Base-by-base conservation (phyloP, 1,140 invertebrate species). In the Nebria ingens region DNA sequence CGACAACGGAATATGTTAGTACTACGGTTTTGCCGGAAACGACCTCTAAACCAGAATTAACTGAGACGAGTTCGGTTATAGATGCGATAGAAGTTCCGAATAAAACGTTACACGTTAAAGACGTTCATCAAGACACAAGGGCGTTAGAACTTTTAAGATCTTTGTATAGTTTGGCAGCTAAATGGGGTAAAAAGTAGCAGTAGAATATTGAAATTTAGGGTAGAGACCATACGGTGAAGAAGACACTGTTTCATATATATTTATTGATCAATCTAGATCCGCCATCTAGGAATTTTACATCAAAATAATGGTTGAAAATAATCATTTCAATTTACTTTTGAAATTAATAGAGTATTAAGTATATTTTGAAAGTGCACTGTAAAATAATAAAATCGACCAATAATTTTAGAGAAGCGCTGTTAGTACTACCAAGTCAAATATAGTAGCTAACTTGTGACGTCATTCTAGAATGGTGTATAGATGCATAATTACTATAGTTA, bases 61-160 rank as follows among this genome's bases (percentile, higher is more conserved):
- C 59, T 68, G 11, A 69, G 61, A 42, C 69, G 65, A 21, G 66
- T 38, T 60, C 71, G 51, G 70, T 69, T 12, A 68, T 68, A 52
- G 59, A 66, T 20, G 64, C 67, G 19, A 67, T 66, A 21, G 65
- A 71, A 56, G 59, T 51, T 42, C 17, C 59, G 19, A 68, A 64
- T 57, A 65, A 56, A 21, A 58, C 61, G 54, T 67, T 70, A 56
- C 62, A 66, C 34, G 56, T 57, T 54, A 61, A 59, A 72, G 73
- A 64, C 67, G 75, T 62, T 66, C 62, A 71, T 56, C 83, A 87
- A 11, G 87, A 90, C 64, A 80, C 78, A 2, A 77, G 88, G 67
- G 87, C 87, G 1, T 72, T 91, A 56, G 87, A 90, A 70, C 73
- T 91, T 59, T 76, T 91, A 61, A 83, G 86, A 71, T 87, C 87